phyloP scores from a whole-genome alignment of 2,113 vertebrate species.

The Vidua macroura region DNA sequence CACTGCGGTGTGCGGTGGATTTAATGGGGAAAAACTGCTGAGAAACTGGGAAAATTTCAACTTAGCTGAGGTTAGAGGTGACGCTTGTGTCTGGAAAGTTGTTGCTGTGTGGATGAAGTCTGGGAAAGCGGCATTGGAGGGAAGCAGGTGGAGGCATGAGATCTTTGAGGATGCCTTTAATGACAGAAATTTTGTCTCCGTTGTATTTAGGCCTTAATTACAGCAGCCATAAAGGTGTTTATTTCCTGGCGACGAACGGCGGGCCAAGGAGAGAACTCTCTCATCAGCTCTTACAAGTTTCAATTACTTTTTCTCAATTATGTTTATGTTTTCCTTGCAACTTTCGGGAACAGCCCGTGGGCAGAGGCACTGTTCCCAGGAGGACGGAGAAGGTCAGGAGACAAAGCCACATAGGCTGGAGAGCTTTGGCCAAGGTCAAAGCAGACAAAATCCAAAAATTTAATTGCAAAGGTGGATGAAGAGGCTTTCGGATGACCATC shows the following conservation, averaged over 20 bases:
- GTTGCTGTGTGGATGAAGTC: background rate
- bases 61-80: background rate
- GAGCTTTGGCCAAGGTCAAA: background rate
- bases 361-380: background rate
- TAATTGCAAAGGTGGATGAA: background rate
- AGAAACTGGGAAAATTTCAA: background rate
- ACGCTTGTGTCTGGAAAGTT: background rate
- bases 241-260: conserved; percentile 23
- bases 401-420: background rate
- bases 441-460: background rate
- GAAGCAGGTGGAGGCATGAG: conserved; percentile 20
- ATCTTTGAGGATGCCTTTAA: background rate
- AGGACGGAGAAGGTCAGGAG: background rate
- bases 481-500: background rate
- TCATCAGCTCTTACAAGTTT: background rate
- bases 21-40: background rate
- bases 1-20: accelerated
- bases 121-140: background rate
- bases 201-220: conserved; percentile 30
- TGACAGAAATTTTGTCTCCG: background rate
- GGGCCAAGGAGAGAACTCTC: conserved; percentile 37
- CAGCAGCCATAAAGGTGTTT: conserved; percentile 5
- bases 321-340: conserved; percentile 19
- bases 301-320: conserved; percentile 23
- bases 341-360: background rate